These are phyloP conservation scores for Nanorana parkeri DNA, from an alignment of 2,113 vertebrate species.

Conservation along the genomic window DNA sequence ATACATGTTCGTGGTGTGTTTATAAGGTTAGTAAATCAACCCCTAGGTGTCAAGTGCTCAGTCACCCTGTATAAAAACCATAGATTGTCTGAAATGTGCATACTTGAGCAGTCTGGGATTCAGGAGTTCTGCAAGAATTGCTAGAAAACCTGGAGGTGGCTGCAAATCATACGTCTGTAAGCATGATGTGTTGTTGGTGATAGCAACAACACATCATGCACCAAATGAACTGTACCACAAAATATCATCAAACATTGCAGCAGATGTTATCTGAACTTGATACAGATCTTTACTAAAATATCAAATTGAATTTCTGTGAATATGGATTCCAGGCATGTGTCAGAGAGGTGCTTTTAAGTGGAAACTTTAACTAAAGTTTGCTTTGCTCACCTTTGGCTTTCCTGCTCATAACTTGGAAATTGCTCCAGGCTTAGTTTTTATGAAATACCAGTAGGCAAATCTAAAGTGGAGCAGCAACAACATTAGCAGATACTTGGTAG, in stretches of 20 bases:
- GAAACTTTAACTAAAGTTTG: not conserved
- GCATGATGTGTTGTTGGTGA: too few species aligned
- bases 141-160: too few species aligned
- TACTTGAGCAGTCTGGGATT: too few species aligned
- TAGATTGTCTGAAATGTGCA: too few species aligned
- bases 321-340: not conserved
- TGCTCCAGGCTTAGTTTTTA: not conserved
- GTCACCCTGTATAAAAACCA: too few species aligned
- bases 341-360: not conserved
- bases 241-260: not conserved
- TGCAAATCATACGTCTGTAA: too few species aligned
- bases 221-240: not conserved
- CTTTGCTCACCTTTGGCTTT: not conserved
- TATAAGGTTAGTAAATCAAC: too few species aligned
- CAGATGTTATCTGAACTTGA: slow-evolving; percentile 9
- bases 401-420: not conserved
- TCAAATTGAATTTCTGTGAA: not conserved
- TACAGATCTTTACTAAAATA: not conserved
- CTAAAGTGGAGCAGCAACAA: not conserved
- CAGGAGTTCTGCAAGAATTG: too few species aligned
- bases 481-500: not conserved
- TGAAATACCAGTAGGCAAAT: slow-evolving; percentile 15
- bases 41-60: too few species aligned
- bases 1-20: too few species aligned
- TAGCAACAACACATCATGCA: slow-evolving; percentile 11